Conservation (phyloP, 2,797 vertebrate species). For the Sciaenops ocellatus region DNA sequence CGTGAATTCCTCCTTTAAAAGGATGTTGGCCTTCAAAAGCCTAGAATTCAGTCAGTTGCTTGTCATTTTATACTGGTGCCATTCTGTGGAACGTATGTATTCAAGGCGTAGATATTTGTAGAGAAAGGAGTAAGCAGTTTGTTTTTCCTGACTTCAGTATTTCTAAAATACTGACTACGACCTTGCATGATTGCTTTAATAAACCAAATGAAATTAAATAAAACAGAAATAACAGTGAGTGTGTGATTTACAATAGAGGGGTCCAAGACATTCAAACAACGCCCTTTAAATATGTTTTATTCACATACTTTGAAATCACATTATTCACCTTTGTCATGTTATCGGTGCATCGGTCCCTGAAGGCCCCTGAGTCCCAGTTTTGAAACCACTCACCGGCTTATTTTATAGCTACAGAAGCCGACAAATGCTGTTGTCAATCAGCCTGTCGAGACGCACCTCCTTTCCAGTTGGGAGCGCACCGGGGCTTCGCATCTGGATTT, state of each 20-base stretch:
- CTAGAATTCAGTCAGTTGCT: neutral
- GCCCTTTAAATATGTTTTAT: neutral
- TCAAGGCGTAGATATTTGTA: neutral
- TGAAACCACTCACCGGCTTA: neutral
- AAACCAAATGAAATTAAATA: neutral
- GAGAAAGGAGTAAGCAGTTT: neutral
- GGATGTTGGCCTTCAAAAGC: neutral
- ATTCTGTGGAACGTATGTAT: neutral
- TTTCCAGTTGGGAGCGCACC: conserved; percentile 64
- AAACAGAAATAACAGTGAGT: neutral
- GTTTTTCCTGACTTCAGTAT: neutral
- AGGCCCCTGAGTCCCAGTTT: neutral
- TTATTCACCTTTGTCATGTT: neutral
- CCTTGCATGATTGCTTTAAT: neutral
- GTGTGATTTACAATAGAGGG: too few relatives aligned
- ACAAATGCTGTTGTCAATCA: conserved; percentile 74
- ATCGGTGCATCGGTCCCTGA: neutral
- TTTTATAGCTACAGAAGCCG: conserved; percentile 19
- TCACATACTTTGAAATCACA: neutral
- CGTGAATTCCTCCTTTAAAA: neutral
- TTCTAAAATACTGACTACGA: neutral
- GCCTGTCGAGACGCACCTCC: conserved; percentile 56
- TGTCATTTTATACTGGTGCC: neutral
- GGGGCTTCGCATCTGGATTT: conserved; percentile 76
- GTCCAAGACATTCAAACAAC: neutral